These are phyloP conservation scores for Drosophila anomelani DNA, from an alignment of 2,888 invertebrate species.

Conservation along the genomic window DNA sequence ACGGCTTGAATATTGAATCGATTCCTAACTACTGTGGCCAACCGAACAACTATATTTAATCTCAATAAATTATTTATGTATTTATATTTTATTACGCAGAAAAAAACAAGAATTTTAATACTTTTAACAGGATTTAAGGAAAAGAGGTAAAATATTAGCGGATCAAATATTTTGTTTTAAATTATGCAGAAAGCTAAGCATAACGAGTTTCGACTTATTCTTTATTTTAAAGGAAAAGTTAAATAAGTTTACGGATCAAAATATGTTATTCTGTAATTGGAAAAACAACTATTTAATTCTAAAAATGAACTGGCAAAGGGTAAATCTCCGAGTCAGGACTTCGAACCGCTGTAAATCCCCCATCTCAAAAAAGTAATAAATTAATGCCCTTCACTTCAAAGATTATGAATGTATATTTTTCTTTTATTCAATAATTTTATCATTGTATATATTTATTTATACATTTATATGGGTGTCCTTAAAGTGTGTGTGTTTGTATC, in stretches of 20 bases:
- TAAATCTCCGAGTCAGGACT: background rate
- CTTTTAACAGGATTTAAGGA: background rate
- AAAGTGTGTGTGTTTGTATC: slow-evolving; percentile 21
- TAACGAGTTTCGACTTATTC: no score
- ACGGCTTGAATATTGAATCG: background rate
- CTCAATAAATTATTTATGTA: slow-evolving; percentile 21
- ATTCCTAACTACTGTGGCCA: no score
- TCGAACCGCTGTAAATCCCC: background rate
- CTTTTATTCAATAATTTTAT: slow-evolving; percentile 75
- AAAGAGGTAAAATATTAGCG: no score
- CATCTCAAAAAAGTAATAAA: slow-evolving; percentile 20
- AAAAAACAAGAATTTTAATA: background rate
- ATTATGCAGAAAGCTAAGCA: no score
- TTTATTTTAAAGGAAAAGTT: background rate
- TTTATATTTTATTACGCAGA: background rate
- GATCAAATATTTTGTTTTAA: no score
- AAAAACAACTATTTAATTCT: no score
- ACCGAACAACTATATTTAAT: slow-evolving; percentile 11
- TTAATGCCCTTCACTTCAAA: slow-evolving; percentile 28
- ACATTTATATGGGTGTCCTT: slow-evolving; percentile 44
- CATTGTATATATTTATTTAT: slow-evolving; percentile 57
- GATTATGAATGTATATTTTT: slow-evolving; percentile 66
- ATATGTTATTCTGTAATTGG: no score
- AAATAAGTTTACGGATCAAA: background rate
- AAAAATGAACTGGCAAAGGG: no score